Evolutionary conservation across 2,113 vertebrate genomes (phyloP), one percentile per base, ranked within the genome.

Genomic region (Terrapene triunguis): DNA sequence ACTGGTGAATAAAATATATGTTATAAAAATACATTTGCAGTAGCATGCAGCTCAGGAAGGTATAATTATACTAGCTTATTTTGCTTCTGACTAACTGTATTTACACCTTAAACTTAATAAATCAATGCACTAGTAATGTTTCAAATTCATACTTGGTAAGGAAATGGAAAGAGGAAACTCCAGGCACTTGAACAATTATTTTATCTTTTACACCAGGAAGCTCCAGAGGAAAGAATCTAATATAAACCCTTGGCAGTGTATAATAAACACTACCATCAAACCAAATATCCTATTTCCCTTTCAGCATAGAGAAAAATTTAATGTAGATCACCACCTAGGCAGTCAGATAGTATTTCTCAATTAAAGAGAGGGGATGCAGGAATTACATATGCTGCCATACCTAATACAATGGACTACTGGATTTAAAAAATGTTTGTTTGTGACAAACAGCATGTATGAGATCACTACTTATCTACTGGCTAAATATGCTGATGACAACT

Each of bases 251-350:
- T 78, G 74, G 13, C 38, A 78, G 11, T 44, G 12, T 47, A 47
- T 27, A 47, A 27, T 44, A 88, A 89, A 44, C 57, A 21, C 69
- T 79, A 57, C 44, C 32, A 82, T 12, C 8, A 42, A 53, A 35
- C 82, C 14, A n/a, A 62, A 51, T 10, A 79, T 42, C 24, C 84
- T 89, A 14, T 78, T 27, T 78, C 24, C 10, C 10, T 78, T 78
- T 47, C 22, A 42, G 9, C 21, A 44, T 8, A 44, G 22, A 78
- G 25, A 42, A 44, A 22, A 47, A 78, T 16, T 42, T 78, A 78
- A 62, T 62, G 72, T 9, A 48, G 3, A 38, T 12, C 0, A 0
- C 38, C 82, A n/a, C 25, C 8, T 50, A 81, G 1, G 21, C 24
- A n/a, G 42, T 89, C 8, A 14, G 42, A 35, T 92, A 27, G 14